Evolutionary conservation across 2,888 invertebrate genomes (phyloP).

Genomic region (Brachyptera putata): DNA sequence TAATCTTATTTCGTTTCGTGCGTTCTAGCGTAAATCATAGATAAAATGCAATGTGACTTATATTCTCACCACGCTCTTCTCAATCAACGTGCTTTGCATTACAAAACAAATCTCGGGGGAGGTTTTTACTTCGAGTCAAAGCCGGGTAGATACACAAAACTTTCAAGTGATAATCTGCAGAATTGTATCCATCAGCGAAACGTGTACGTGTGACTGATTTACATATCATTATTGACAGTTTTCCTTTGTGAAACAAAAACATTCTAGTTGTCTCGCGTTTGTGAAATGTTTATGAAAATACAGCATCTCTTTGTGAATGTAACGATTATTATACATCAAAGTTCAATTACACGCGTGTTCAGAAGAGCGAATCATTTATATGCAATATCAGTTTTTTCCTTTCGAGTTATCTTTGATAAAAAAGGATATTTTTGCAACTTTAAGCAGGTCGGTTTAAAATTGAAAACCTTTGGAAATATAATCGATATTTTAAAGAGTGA

Average conservation of each 20-base stretch:
- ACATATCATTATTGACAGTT: background rate
- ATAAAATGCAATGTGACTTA: background rate
- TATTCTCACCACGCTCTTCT: background rate
- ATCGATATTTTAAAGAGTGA: too few relatives aligned
- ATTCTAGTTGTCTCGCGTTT: slow-evolving; percentile 3
- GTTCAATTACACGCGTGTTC: too few relatives aligned
- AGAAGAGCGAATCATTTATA: too few relatives aligned
- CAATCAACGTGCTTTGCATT: background rate
- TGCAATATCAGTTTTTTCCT: too few relatives aligned
- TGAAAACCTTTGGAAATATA: too few relatives aligned
- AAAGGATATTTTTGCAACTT: too few relatives aligned
- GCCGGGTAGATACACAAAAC: background rate
- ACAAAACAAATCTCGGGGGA: background rate
- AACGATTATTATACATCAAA: too few relatives aligned
- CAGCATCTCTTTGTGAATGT: too few relatives aligned
- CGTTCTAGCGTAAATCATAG: background rate
- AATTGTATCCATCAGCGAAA: slow-evolving; percentile 2
- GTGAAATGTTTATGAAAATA: background rate
- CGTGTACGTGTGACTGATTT: background rate
- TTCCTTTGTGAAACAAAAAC: background rate
- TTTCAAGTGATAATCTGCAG: too few relatives aligned
- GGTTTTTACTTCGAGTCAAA: slow-evolving; percentile 16
- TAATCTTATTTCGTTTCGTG: background rate
- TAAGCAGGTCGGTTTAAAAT: too few relatives aligned
- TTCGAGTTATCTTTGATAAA: too few relatives aligned